phyloP scores from a whole-genome alignment of 2,113 vertebrate genomes.

The Neomonachus schauinslandi region DNA sequence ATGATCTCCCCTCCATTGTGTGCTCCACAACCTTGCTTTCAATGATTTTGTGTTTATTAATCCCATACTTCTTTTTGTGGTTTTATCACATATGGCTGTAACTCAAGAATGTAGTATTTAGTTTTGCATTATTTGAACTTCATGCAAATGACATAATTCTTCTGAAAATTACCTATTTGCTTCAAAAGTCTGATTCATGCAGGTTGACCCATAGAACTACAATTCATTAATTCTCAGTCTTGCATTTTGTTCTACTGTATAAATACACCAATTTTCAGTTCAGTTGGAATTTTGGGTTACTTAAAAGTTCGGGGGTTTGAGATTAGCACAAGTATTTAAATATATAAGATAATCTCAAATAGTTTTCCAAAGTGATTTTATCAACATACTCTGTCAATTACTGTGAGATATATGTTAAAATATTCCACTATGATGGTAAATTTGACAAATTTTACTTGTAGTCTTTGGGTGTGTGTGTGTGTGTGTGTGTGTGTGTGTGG shows the following conservation, averaged over 20 bases:
- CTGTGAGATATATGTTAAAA: not conserved
- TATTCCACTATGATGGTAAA: not conserved
- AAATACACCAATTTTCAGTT: not conserved
- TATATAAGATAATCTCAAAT: not conserved
- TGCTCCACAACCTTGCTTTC: not conserved
- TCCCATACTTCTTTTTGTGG: not conserved
- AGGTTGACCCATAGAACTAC: not conserved
- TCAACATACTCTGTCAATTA: not conserved
- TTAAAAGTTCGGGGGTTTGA: not conserved
- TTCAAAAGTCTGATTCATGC: not conserved
- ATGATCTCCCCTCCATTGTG: not conserved
- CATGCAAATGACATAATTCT: not conserved
- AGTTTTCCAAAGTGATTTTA: not conserved
- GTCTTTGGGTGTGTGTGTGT: not conserved
- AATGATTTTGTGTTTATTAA: not conserved
- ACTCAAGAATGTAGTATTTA: not conserved
- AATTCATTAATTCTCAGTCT: not conserved
- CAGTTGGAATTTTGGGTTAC: not conserved
- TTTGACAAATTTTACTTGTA: not conserved
- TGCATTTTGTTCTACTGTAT: not conserved
- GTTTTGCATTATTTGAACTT: slow-evolving; percentile 17
- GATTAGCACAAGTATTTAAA: not conserved
- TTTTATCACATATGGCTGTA: not conserved
- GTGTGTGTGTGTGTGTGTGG: not conserved
- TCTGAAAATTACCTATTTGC: not conserved